Evolutionary conservation across 2,113 vertebrate species (phyloP).

Genomic region (Noturus placidus): DNA sequence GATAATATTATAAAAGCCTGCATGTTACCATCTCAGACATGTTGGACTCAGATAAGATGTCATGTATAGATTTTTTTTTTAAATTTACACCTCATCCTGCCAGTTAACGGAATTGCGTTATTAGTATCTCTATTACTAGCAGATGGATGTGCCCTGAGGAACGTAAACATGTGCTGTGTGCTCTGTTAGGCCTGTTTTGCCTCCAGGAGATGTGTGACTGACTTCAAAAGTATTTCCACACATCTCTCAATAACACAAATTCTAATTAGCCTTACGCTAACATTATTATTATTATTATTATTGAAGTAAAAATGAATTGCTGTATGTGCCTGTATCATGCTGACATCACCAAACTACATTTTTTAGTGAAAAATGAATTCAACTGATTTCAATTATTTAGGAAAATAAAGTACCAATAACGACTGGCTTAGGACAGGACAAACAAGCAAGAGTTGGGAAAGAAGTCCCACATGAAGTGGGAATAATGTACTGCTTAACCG

Average conservation of each 20-base stretch:
- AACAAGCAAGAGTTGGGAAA: neutral
- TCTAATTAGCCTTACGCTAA: neutral
- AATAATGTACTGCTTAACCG: neutral
- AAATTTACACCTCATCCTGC: slow-evolving; percentile 20
- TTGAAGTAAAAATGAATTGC: neutral
- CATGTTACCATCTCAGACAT: neutral
- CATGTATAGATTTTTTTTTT: neutral
- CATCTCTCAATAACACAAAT: neutral
- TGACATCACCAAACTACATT: neutral
- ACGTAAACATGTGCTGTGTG: slow-evolving; percentile 23
- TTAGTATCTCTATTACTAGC: slow-evolving; percentile 27
- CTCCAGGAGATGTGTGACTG: slow-evolving; percentile 4
- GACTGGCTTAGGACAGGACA: neutral
- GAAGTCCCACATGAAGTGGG: neutral
- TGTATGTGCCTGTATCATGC: neutral
- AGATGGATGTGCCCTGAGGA: slow-evolving; percentile 32
- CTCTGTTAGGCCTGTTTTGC: slow-evolving; percentile 28
- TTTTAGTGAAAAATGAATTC: neutral
- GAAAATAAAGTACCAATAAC: neutral
- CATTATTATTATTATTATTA: neutral
- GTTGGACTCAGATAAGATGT: neutral
- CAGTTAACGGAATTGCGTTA: neutral
- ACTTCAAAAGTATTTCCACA: slow-evolving; percentile 3
- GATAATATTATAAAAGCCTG: neutral
- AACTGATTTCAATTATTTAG: neutral